Conservation (phyloP, 2,113 vertebrate genomes). For the Actenoides lindsayi region DNA sequence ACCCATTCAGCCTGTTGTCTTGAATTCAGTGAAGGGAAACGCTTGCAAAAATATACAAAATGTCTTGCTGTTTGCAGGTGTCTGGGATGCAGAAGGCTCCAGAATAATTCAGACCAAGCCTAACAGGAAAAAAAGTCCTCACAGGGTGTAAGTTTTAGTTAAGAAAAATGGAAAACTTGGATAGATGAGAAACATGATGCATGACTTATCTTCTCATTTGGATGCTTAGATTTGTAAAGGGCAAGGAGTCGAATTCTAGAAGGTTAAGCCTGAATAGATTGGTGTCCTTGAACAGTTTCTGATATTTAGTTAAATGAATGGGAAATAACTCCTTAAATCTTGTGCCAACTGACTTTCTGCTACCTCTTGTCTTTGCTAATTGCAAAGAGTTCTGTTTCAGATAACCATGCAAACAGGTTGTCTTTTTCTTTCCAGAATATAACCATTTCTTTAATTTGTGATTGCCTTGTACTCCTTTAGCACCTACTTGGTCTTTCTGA, state of each 20-base stretch:
- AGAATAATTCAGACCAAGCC: neutral
- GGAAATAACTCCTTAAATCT: neutral
- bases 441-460: neutral
- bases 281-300: neutral
- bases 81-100: neutral
- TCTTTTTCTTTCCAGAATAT: neutral
- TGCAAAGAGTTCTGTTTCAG: neutral
- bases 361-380: neutral
- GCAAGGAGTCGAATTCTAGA: neutral
- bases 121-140: neutral
- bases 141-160: neutral
- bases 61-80: neutral
- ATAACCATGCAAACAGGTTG: neutral
- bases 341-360: neutral
- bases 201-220: neutral
- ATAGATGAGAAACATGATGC: neutral
- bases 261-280: neutral
- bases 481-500: neutral
- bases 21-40: neutral
- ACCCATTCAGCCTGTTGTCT: neutral
- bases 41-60: neutral
- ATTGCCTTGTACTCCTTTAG: neutral
- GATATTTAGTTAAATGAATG: neutral
- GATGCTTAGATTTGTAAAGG: neutral
- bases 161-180: neutral